Base-by-base conservation (phyloP, 2,113 vertebrate genomes). In the Sinocyclocheilus anophthalmus region DNA sequence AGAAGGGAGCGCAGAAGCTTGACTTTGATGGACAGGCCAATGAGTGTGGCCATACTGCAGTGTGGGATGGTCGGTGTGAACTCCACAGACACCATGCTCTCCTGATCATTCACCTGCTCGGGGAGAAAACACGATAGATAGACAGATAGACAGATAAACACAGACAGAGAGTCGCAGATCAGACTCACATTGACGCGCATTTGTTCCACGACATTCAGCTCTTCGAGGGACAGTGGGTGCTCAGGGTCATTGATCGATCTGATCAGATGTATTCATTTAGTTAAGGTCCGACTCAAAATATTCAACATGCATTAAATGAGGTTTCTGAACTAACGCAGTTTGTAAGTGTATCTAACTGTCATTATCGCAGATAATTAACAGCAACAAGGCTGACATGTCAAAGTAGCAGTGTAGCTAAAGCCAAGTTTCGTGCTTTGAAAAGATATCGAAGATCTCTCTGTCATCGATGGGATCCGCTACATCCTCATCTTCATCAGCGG, bases 1-100 rank as follows among this genome's bases (percentile, higher is more conserved):
- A 0, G 97, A 85, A 99, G 94, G 0, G 97, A 99, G 24, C 97
- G 94, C 11, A 99, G 92, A 72, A 99, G 91, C 88, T 99, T 99
- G 24, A 99, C 98, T 93, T 98, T 98, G 92, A 99, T 97, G 24
- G 98, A 99, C 82, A 99, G 94, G 13, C 98, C 98, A 1, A 99
- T 99, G 42, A 99, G 93, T 0, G 98, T 99, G 1, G 98, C 97
- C 98, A 99, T 99, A 93, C 98, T 99, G 93, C 98, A 99, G 94
- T 99, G 98, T 0, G 98, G 97, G 81, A 99, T 99, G 30, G 98
- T 99, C 90, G 98, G 98, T 0, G 98, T 99, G 92, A 99, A 99
- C 90, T 97, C 96, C 42, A 99, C 94, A 0, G 91, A 92, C 77
- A 98, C 98, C 0, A 92, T 93, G 91, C 93, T 97, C 45, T 96